Evolutionary conservation across 2,888 invertebrate genomes (phyloP), one percentile per base, ranked within the genome.

Genomic region (Leucoma salicis): DNA sequence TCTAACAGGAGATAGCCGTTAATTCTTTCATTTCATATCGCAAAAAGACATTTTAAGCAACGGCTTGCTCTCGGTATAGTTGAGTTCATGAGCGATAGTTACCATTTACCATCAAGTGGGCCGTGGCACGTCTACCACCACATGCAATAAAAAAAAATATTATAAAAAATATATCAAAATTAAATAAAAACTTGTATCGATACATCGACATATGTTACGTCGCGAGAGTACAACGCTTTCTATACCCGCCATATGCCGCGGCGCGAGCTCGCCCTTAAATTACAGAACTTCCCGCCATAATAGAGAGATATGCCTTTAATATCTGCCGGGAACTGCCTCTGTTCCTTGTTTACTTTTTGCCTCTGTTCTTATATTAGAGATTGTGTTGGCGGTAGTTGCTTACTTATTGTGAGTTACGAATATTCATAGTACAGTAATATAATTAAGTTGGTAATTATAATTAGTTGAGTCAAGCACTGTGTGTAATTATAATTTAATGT

Each of bases 221-320:
- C 21, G 25, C 18, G 24, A 41, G 42, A 43, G 40, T 21, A 11
- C 74, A 84, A 78, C 87, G 80, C 85, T 85, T 79, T 63, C 59
- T 25, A 33, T 58, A 55, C 65, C 67, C 70, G 76, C 88, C 87
- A 88, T 85, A 84, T 89, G 88, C 87, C 82, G 77, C 78, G 77
- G 72, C 74, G 65, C 66, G 57, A 70, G 67, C 72, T 65, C 74
- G 73, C 88, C 88, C 86, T 89, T 88, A 89, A 88, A 87, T 89
- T 85, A 88, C 86, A 77, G 77, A 89, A 87, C 80, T 88, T 86
- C 85, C 78, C 82, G 84, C 87, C 88, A 88, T 89, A 89, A 88
- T 89, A 83, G 86, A 88, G 87, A 87, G 87, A 88, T 88, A 88
- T 87, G 87, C 86, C 86, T 89, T 89, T 89, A 89, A 89, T 89